Conservation (phyloP, 2,797 vertebrate genomes). For the Paedocypris micromegethes region DNA sequence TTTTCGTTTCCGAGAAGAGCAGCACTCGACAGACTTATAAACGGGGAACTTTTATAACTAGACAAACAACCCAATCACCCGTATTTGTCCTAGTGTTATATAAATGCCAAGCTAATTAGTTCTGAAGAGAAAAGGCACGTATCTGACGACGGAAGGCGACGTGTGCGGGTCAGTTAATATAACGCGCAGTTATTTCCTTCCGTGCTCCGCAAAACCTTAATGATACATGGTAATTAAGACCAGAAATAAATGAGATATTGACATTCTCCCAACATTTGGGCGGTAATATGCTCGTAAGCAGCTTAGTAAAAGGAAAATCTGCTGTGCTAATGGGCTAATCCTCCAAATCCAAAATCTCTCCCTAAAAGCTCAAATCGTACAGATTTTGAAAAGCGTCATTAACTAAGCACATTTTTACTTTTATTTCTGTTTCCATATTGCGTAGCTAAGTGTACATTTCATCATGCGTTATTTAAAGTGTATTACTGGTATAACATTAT, state of each 20-base stretch:
- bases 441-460: too few relatives aligned
- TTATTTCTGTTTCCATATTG: neutral
- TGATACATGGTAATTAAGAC: constrained; percentile 27
- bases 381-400: too few relatives aligned
- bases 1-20: neutral
- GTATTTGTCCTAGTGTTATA: constrained; percentile 16
- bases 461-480: too few relatives aligned
- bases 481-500: too few relatives aligned
- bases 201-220: constrained; percentile 10
- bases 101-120: neutral
- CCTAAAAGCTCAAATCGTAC: neutral
- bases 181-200: constrained; percentile 14
- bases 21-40: too few relatives aligned
- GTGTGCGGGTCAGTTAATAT: constrained; percentile 13
- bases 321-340: constrained; percentile 57
- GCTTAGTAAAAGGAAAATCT: constrained; percentile 58
- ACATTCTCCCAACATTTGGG: constrained; percentile 55
- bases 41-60: neutral
- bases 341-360: constrained; percentile 43
- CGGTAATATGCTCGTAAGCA: constrained; percentile 56
- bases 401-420: neutral
- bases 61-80: constrained; percentile 6
- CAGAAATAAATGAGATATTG: constrained; percentile 54
- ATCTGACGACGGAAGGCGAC: neutral
- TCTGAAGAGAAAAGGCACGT: neutral